Evolutionary conservation across 23 tunicate species (phyloP), one percentile per base, ranked within the genome.

Genomic region (Styela clava): DNA sequence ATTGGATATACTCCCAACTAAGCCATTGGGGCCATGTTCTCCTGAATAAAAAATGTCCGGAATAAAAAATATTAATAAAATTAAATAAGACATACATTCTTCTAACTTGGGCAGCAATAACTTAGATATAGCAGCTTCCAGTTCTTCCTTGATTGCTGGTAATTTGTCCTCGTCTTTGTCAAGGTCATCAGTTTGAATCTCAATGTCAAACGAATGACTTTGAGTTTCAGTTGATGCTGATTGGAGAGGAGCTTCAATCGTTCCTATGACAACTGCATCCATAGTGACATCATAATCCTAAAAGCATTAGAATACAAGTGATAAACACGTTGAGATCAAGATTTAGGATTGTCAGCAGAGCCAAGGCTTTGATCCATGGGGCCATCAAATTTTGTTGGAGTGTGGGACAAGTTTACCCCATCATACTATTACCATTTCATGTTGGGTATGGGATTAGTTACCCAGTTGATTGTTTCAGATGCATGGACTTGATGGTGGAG

Each of bases 71-170:
- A n/a, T n/a, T n/a, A n/a, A n/a, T n/a, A n/a, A n/a, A n/a, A n/a
- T n/a, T n/a, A n/a, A n/a, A 65, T 24, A 3, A 16, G 16, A 33
- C 91, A 82, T 52, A 87, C 91, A 31, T 82, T 87, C 91, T 69
- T 87, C 91, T 16, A 87, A 16, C 26, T 74, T 82, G 16, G 91
- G 91, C 2, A 87, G 61, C 63, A 87, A 64, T 0, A 83, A 32
- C 1, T 74, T 35, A n/a, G 81, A 73, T 77, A 87, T 74, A 7
- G 85, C 86, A 22, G 73, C 73, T 68, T 87, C 86, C 5, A 87
- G 24, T 74, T 87, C 85, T 31, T 44, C 64, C 29, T 74, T 76
- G 82, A 85, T 85, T 25, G 83, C 78, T 20, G 63, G 2, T 27
- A 76, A 26, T 33, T 76, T 24, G 2, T 36, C 81, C 22, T 35